Base-by-base conservation (phyloP, 2,113 vertebrate species). In the Microtus richardsoni region DNA sequence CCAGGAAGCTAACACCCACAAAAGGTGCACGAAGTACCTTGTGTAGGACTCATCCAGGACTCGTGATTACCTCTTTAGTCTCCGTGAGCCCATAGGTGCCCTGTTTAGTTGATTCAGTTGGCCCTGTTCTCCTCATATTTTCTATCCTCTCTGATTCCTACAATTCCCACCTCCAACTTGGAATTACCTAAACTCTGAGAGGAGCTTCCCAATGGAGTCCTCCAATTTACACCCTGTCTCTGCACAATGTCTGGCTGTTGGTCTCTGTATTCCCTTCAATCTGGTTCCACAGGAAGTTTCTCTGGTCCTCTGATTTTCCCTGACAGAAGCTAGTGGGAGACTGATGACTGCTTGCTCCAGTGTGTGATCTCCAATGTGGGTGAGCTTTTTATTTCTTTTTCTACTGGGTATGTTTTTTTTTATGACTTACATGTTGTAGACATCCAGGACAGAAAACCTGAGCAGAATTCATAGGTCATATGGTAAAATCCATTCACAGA, bases 101-200 rank as follows among this genome's bases (percentile, higher is more conserved):
- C 19, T 52, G 33, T 21, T 80, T 80, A 80, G 19, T 58, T 58
- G 52, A 58, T 58, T 58, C 33, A 54, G 52, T 80, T 5, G 33
- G 52, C 5, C 36, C 2, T 12, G 21, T 58, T 80, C 49, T 80
- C 5, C 14, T 70, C 17, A 58, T 58, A 19, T 58, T 58, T 58
- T 58, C 54, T 58, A 1, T 58, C 54, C 16, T 17, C 54, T 58
- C 54, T 58, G 54, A 58, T 58, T 19, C 54, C 54, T 58, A 70
- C 33, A 70, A 19, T 70, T 2, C 14, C 33, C 33, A 6, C 14
- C 52, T 16, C 52, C 52, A 33, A 36, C 68, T 19, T 36, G 21
- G 52, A 21, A 58, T 58, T n/a, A 1, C 21, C 6, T 5, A 52
- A 22, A 5, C 10, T 22, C 10, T 4, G 0, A 79, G 49, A 5